Evolutionary conservation across 1,140 invertebrate genomes (phyloP).

Genomic region (Hyles vespertilio): DNA sequence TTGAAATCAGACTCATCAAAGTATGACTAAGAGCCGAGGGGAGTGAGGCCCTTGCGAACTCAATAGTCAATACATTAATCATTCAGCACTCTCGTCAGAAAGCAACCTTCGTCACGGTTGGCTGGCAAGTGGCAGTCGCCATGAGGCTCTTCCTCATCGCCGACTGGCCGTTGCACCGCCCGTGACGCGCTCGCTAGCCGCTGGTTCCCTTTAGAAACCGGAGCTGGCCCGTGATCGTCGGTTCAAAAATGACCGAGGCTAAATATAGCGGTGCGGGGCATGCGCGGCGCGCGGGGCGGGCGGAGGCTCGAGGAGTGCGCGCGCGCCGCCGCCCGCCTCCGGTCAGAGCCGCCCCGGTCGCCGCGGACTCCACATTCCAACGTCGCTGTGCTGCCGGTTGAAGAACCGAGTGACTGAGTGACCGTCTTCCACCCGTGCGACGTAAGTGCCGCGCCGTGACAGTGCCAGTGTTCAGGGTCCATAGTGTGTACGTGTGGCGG

Average conservation of each 20-base stretch:
- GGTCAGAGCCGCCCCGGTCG: slow-evolving; percentile 71
- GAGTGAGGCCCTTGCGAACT: neutral
- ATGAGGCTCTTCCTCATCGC: slow-evolving; percentile 10
- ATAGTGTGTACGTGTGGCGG: slow-evolving; percentile 23
- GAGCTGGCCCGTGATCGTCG: slow-evolving; percentile 54
- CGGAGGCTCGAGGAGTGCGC: slow-evolving; percentile 20
- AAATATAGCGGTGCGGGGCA: slow-evolving; percentile 49
- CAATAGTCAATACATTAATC: neutral
- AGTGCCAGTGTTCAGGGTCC: slow-evolving; percentile 37
- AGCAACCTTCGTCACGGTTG: neutral
- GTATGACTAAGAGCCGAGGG: no score
- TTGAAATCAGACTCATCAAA: no score
- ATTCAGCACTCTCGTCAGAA: neutral
- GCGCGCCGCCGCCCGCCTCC: slow-evolving; percentile 25
- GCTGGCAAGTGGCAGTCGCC: neutral
- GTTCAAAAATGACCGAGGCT: slow-evolving; percentile 63
- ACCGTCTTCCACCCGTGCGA: slow-evolving; percentile 69
- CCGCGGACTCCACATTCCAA: slow-evolving; percentile 75
- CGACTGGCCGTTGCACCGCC: slow-evolving; percentile 29
- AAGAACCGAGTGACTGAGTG: slow-evolving; percentile 58
- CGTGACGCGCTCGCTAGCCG: slow-evolving; percentile 28
- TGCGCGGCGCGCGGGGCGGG: slow-evolving; percentile 19
- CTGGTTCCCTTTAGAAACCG: slow-evolving; percentile 55
- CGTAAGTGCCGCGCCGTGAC: slow-evolving; percentile 64
- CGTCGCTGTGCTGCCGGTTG: slow-evolving; percentile 65